A percentile compares a stretch with the other conserved stretches of the same genome.
Conservation (phyloP, 2,888 invertebrate genomes). For the Theretra japonica region DNA sequence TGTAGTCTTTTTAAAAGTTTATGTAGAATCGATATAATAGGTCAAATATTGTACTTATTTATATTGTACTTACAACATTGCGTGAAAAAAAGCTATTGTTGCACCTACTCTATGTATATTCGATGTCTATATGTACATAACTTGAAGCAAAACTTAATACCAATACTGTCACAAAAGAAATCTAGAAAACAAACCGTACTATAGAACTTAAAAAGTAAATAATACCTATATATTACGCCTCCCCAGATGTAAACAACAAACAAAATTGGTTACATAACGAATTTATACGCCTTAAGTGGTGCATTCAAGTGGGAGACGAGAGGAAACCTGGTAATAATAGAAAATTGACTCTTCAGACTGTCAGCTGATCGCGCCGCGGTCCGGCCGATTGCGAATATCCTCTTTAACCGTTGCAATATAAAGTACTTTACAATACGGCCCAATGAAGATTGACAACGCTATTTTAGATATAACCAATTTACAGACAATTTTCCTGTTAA, state of each 20-base stretch:
- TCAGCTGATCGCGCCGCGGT: slow-evolving; percentile 3
- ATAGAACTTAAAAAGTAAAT: too few relatives aligned
- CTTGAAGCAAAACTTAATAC: too few relatives aligned
- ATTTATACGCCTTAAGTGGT: neutral
- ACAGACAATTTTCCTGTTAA: neutral
- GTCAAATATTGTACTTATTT: too few relatives aligned
- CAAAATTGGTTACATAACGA: neutral
- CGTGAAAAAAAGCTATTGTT: too few relatives aligned
- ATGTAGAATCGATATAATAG: too few relatives aligned
- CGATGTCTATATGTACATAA: too few relatives aligned
- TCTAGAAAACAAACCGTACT: too few relatives aligned
- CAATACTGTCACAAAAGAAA: too few relatives aligned
- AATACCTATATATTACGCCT: too few relatives aligned
- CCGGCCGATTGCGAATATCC: slow-evolving; percentile 16
- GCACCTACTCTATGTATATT: too few relatives aligned
- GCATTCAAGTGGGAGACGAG: neutral
- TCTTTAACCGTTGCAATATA: slow-evolving; percentile 3
- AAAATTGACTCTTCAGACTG: slow-evolving; percentile 15
- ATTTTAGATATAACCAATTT: neutral
- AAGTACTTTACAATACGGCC: slow-evolving; percentile 7
- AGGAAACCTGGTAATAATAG: slow-evolving; percentile 12
- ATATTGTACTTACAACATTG: too few relatives aligned
- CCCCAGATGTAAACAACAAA: neutral
- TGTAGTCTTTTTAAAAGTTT: too few relatives aligned
- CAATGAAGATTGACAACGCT: slow-evolving; percentile 13